Evolutionary conservation across 2,113 vertebrate species (phyloP), one percentile per base, ranked within the genome.

Genomic region (Prinia subflava): DNA sequence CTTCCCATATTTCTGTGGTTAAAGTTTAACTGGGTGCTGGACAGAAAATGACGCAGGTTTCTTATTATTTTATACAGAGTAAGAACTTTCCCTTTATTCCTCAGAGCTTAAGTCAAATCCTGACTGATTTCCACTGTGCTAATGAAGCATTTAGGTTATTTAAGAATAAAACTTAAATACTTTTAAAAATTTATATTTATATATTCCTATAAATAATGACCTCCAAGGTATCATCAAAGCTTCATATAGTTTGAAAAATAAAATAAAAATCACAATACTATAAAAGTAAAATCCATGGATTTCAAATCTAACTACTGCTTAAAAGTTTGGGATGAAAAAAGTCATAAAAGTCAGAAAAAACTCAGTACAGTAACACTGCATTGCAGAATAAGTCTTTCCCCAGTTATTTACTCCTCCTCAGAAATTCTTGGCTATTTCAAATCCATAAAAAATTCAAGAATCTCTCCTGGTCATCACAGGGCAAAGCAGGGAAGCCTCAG

Each of bases 151-250:
- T 23, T 5, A 0, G 10, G 47, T 47, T 7, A 11, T 27, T 37
- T 21, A 44, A 7, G 23, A 49, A 65, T 24, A 41, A 74, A n/a
- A 23, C 5, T 28, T 6, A 47, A 69, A 23, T 59, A 49, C 2
- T 37, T 50, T 6, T 1, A 1, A 2, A n/a, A 64, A 33, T 1
- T 21, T 53, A 2, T 8, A 25, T 35, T 16, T 52, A 10, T 21
- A 7, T n/a, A 39, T 47, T n/a, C 28, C 41, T 63, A 17, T 44
- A 63, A 84, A 47, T 5, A 31, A 13, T 6, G 1, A 14, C 7
- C 53, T 71, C 44, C 15, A 10, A 84, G 28, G 20, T 25, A 49
- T 49, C 18, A 44, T 31, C 31, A 11, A 57, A 60, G 4, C 27
- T 35, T 49, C 10, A 27, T 15, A 11, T 3, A 41, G 31, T 23